Evolutionary conservation across 23 tunicate genomes (phyloP).

Genomic region (Trididemnum nubilum): DNA sequence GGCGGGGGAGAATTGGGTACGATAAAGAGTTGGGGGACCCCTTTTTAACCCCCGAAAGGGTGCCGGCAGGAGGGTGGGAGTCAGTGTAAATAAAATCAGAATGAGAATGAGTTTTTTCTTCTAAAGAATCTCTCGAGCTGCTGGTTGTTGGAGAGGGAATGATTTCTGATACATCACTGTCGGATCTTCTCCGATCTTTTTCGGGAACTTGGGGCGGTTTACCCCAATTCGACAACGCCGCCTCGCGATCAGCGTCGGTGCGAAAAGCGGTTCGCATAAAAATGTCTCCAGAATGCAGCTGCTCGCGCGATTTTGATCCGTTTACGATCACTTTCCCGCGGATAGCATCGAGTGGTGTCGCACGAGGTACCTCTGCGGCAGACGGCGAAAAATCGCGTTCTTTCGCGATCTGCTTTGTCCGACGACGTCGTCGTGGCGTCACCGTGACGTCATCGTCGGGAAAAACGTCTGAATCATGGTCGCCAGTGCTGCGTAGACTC

Average conservation of each 20-base stretch:
- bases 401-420: not conserved
- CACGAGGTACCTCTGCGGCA: not conserved
- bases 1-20: not conserved
- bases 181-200: not conserved
- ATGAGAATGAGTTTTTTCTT: not conserved
- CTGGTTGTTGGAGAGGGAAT: conserved; percentile 21
- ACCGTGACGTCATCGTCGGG: not conserved
- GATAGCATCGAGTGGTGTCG: not conserved
- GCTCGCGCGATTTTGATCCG: conserved; percentile 3
- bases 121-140: not conserved
- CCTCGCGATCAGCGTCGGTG: conserved; percentile 2
- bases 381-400: not conserved
- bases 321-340: not conserved
- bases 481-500: not conserved
- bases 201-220: not conserved
- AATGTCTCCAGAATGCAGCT: not conserved
- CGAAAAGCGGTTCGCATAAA: not conserved
- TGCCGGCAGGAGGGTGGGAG: not conserved
- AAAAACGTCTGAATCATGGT: not conserved
- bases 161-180: conserved; percentile 12
- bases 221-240: not conserved
- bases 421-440: not conserved
- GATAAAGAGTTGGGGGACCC: not conserved
- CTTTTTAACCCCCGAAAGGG: not conserved
- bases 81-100: not conserved